Base-by-base conservation (phyloP, 2,113 vertebrate species). In the Chloropsis cyanopogon region DNA sequence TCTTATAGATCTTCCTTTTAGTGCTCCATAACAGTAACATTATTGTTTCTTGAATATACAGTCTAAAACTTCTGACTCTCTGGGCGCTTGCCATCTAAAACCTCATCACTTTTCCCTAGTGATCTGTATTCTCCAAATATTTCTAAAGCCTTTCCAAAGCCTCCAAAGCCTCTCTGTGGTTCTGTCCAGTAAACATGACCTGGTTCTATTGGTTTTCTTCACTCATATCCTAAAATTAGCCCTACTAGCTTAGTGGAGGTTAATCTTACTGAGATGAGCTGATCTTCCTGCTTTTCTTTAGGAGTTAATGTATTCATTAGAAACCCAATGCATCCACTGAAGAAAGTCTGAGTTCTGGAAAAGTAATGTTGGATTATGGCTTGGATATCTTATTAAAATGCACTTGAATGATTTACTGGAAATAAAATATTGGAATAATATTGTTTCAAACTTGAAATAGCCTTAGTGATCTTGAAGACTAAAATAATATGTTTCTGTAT, bases 381-480 rank as follows among this genome's bases (percentile, higher is more conserved):
- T 82, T 49, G 22, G 12, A 41, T 57, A 42, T 11, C 11, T 77
- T 28, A 72, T 35, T 73, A 90, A 86, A 75, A 88, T 80, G 65
- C 76, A 90, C 41, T 47, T 39, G 87, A 91, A 94, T 92, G 3
- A 57, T 84, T 87, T 92, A 10, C 20, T 86, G 49, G 57, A 95
- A 77, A 61, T 10, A 66, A 76, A 95, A 64, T 83, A 84, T 33
- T 75, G 35, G 57, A 93, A 80, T 65, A 96, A 37, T 65, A 60
- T 24, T 87, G 35, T 86, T 96, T 95, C 79, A 54, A 46, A 92
- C n/a, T 87, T 72, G 82, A 90, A 96, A 93, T 83, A 94, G 35
- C 53, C 61, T 25, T 22, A 29, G 57, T 83, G 56, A 61, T 92
- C 64, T 64, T 82, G 53, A 69, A 72, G 77, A 44, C 52, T 44